A percentile compares a stretch with the other conserved stretches of the same genome.
Evolutionary conservation across 2,797 vertebrate species (phyloP).

Genomic region (Rhinogobio ventralis): DNA sequence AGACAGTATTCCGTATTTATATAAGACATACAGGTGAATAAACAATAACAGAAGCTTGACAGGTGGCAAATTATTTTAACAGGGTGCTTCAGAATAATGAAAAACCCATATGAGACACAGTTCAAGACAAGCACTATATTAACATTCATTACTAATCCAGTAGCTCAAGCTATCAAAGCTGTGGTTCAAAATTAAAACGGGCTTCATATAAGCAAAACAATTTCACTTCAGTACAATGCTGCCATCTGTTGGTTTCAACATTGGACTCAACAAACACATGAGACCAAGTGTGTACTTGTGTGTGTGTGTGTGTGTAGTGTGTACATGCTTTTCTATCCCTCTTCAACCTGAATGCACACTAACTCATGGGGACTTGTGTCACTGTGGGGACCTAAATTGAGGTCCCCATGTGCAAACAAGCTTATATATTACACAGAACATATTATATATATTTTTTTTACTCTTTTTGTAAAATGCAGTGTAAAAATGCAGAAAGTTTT

Average conservation of each 20-base stretch:
- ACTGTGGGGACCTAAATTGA: too few relatives aligned
- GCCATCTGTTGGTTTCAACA: slow-evolving; percentile 43
- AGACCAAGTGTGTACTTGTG: not conserved
- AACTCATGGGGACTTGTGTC: too few relatives aligned
- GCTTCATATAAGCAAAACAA: not conserved
- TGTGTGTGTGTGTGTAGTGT: not conserved
- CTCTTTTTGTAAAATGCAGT: too few relatives aligned
- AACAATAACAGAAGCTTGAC: not conserved
- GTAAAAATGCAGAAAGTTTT: too few relatives aligned
- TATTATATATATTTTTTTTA: too few relatives aligned
- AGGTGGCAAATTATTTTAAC: not conserved
- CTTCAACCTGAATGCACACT: too few relatives aligned
- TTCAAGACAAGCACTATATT: not conserved
- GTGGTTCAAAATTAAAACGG: not conserved
- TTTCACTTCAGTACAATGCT: slow-evolving; percentile 27
- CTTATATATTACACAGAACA: too few relatives aligned
- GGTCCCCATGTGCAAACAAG: too few relatives aligned
- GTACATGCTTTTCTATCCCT: too few relatives aligned
- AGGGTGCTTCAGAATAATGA: not conserved
- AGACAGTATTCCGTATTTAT: too few relatives aligned
- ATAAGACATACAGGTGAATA: not conserved
- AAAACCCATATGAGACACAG: not conserved
- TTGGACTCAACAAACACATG: not conserved
- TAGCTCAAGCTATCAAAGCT: not conserved
- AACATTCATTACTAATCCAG: slow-evolving; percentile 2